A percentile compares a stretch with the other conserved stretches of the same genome.
Evolutionary conservation across 2,797 vertebrate genomes (phyloP).

Genomic region (Hippoglossus hippoglossus): DNA sequence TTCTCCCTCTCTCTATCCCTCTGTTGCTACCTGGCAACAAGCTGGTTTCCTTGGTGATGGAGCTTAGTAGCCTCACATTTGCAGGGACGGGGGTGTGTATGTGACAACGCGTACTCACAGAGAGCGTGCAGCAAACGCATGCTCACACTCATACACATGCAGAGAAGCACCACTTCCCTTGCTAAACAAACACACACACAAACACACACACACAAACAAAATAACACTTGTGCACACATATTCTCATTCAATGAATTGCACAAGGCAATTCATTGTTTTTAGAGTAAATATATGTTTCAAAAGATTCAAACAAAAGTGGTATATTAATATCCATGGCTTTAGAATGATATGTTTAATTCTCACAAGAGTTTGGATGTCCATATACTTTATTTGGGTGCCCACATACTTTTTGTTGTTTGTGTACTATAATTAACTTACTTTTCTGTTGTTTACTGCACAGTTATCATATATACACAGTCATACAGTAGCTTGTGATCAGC

Average conservation of each 20-base stretch:
- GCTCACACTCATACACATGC: constrained; percentile 21
- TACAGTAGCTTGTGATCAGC: too few species aligned
- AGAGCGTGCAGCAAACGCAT: constrained; percentile 62
- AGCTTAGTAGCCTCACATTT: constrained; percentile 76
- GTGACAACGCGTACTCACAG: constrained; percentile 61
- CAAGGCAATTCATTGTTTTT: constrained; percentile 18
- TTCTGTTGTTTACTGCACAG: too few species aligned
- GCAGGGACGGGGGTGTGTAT: constrained; percentile 62
- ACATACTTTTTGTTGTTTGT: too few species aligned
- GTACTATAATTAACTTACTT: too few species aligned
- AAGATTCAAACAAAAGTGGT: too few species aligned
- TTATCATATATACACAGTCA: too few species aligned
- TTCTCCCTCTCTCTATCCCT: constrained; percentile 39
- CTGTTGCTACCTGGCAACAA: constrained; percentile 81
- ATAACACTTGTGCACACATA: background rate
- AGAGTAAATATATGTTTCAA: background rate
- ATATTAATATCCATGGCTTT: too few species aligned
- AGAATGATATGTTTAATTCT: too few species aligned
- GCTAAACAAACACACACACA: constrained; percentile 10
- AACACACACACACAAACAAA: background rate
- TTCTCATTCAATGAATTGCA: constrained; percentile 8
- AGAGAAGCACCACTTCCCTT: constrained; percentile 1
- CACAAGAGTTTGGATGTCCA: too few species aligned
- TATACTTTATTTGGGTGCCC: too few species aligned
- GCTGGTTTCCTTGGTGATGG: constrained; percentile 82